Base-by-base conservation (phyloP, 2,888 invertebrate species). In the Macaria liturata region DNA sequence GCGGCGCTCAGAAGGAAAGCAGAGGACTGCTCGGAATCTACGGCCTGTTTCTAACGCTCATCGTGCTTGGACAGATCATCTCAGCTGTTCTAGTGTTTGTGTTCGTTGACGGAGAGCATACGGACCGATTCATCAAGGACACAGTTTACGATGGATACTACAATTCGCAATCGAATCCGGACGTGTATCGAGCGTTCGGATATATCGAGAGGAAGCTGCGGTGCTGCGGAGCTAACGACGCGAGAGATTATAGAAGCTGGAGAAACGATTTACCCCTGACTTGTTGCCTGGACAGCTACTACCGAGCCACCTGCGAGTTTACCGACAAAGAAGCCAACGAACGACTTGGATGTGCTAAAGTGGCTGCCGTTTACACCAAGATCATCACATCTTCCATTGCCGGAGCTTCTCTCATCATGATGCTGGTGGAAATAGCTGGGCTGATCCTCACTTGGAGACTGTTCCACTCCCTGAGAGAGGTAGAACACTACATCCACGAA, bases 271-370 rank as follows among this genome's bases (percentile, higher is more conserved):
- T 91, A 31, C 91, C 91, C 0, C 57, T 91, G 51, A 87, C 90
- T 4, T 91, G 91, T 68, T 91, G 91, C 51, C 68, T 77, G 61
- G 91, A 91, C 60, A 89, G 89, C 67, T 88, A 90, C 66, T 90
- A 90, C 67, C 64, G 89, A 60, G 83, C 91, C 0, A 84, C 81
- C 7, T 91, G 91, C 54, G 91, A 91, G 47, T 91, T 91, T 66
- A 91, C 91, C 0, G 91, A 91, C 51, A 91, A 91, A 67, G 91
- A 91, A 67, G 91, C 91, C 0, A 91, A 91, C 59, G 91, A 91
- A 59, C 76, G 91, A 68, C 68, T 91, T 45, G 91, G 91, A 45
- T 91, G 91, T 78, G 90, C 91, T 65, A 91, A 91, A 76, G 91
- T 91, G 57, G 91, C 91, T 0, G 70, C 91, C n/a, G 91, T 90